Base-by-base conservation (phyloP, 2,888 invertebrate genomes). In the Epinotia bilunana region DNA sequence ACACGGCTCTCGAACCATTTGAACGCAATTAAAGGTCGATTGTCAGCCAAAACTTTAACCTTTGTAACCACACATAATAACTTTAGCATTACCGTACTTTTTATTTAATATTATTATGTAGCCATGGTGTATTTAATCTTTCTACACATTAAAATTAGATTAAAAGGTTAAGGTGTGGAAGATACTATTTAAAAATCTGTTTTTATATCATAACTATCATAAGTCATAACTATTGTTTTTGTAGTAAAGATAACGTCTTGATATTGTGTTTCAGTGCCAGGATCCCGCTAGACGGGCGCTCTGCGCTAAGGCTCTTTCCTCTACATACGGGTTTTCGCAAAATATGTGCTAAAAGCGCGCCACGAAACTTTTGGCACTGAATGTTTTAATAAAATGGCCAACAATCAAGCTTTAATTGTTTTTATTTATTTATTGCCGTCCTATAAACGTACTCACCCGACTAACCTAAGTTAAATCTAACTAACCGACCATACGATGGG, bases 401-500 rank as follows among this genome's bases (percentile, higher is more conserved):
- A 65, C 70, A 70, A 61, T 64, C 70, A 39, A 71, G 39, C 53
- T 11, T 16, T 28, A 70, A 65, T 73, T 23, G 9, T 72, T 55
- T 60, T 20, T 49, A n/a, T 23, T 57, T n/a, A 61, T 20, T 1
- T 60, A 18, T 65, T 70, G 43, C 13, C 53, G 69, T 60, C 20
- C 64, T 39, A 61, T 55, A 67, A 23, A 60, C 33, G 20, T 18
- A 28, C 69, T 49, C 43, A 53, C 60, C 74, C 62, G 1, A n/a
- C 20, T 72, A 61, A 20, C 11, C 39, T 73, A 65, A 9, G 16
- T 61, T 53, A 60, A 12, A 57, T 18, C 57, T 72, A 62, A n/a
- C 43, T 65, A 65, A 71, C 18, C 71, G 53, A 72, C 67, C 74
- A 23, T 67, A 75, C 75, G 75, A 75, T 75, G 75, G 75, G 75